Evolutionary conservation across 2,888 invertebrate genomes (phyloP).

Genomic region (Emmelina monodactyla): DNA sequence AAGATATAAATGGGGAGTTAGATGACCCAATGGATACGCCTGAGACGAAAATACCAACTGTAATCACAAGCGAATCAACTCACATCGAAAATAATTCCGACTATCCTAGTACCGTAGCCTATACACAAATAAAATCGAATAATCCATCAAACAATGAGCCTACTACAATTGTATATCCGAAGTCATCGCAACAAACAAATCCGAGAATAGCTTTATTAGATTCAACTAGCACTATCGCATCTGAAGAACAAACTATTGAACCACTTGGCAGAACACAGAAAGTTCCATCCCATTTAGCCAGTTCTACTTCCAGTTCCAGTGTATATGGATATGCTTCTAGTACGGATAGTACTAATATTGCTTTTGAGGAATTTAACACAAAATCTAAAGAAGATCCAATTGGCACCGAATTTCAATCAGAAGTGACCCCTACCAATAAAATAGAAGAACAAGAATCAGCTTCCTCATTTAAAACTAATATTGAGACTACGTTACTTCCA

Average conservation of each 20-base stretch:
- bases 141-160: too few species aligned
- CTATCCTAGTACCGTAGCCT: neutral
- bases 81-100: slow-evolving; percentile 12
- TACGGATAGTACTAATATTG: too few species aligned
- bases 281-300: neutral
- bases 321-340: neutral
- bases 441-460: neutral
- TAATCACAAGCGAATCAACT: slow-evolving; percentile 7
- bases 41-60: slow-evolving; percentile 14
- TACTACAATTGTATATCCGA: too few species aligned
- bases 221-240: neutral
- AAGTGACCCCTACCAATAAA: neutral
- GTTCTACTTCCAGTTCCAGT: neutral
- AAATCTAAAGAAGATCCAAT: neutral
- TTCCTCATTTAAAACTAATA: neutral
- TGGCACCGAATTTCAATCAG: neutral
- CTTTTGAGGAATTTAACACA: too few species aligned
- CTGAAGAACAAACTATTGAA: neutral
- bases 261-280: neutral
- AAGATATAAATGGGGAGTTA: slow-evolving; percentile 28
- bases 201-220: neutral
- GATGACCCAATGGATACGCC: slow-evolving; percentile 23
- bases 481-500: too few species aligned
- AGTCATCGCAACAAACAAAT: too few species aligned
- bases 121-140: too few species aligned